Base-by-base conservation (phyloP, 2,797 vertebrate species). In the Trichosurus vulpecula region DNA sequence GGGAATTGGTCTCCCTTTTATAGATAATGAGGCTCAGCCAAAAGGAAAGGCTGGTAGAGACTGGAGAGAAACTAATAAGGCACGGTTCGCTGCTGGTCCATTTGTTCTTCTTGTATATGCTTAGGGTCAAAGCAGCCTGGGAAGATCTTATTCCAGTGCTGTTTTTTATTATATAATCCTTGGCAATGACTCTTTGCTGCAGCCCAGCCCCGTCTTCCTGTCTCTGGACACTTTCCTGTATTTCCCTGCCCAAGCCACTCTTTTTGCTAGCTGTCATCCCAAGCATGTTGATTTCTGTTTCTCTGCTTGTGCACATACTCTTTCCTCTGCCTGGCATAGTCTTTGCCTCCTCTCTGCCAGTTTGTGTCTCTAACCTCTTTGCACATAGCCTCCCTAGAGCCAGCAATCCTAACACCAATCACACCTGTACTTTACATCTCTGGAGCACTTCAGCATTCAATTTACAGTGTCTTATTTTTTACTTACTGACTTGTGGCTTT, bases 401-500 rank as follows among this genome's bases (percentile, higher is more conserved):
- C 92, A 92, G 22, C 13, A 95, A 93, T 90, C 10, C 19, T 35
- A 87, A 4, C 41, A 95, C 29, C 92, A 61, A 5, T 74, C 30
- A 90, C 91, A 90, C n/a, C 0, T 87, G 47, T 61, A 9, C 52
- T 87, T 54, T 81, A 52, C 29, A 91, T 93, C 47, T 31, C 90
- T 95, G 22, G 52, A 96, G n/a, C 31, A 56, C 89, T 91, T 92
- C 91, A 93, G 51, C 90, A 93, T 95, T 95, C 90, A 53, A 31
- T 89, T 96, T 97, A 30, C 94, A 87, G n/a, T 58, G 52, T 61
- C 27, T 96, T 52, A 94, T 93, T 25, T 90, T 95, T 22, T 41
- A 74, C 25, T 41, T 74, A 41, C 66, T 66, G 35, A n/a, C 61
- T n/a, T 47, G 87, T 96, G 94, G 29, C 53, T 93, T 95, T 94